A percentile compares a stretch with the other conserved stretches of the same genome.
These are phyloP conservation scores for Bombycilla garrulus DNA, from an alignment of 2,113 vertebrate species.

Conservation along the genomic window DNA sequence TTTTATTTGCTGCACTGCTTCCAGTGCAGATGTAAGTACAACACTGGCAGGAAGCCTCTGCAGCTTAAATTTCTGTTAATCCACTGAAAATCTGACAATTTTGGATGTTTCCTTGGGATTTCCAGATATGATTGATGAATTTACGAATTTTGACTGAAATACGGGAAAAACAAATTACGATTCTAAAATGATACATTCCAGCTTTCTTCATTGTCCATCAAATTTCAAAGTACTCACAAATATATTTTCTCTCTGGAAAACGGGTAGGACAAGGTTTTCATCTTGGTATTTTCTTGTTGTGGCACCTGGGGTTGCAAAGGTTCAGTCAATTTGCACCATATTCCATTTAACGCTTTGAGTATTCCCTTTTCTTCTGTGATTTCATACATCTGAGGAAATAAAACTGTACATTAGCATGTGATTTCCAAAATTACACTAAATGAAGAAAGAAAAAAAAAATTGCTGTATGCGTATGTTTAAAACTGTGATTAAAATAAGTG, in stretches of 20 bases:
- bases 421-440: background rate
- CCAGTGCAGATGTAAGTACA: background rate
- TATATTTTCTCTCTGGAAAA: constrained; percentile 96
- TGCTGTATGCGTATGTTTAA: background rate
- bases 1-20: background rate
- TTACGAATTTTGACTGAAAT: background rate
- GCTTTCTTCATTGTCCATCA: background rate
- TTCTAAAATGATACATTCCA: rapidly evolving
- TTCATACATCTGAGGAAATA: constrained; percentile 82
- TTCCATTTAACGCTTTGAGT: constrained; percentile 73
- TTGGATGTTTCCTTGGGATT: background rate
- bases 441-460: background rate
- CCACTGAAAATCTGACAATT: background rate
- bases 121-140: background rate
- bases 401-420: background rate
- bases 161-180: background rate
- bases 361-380: constrained; percentile 83
- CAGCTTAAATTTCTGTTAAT: background rate
- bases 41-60: background rate
- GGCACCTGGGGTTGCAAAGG: constrained; percentile 88
- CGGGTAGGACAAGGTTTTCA: constrained; percentile 87
- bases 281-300: constrained; percentile 73
- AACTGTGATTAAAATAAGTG: background rate
- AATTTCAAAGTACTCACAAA: constrained; percentile 81
- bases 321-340: constrained; percentile 79